These are phyloP conservation scores for Limosa lapponica DNA, from an alignment of 2,797 vertebrate species.

Conservation along the genomic window DNA sequence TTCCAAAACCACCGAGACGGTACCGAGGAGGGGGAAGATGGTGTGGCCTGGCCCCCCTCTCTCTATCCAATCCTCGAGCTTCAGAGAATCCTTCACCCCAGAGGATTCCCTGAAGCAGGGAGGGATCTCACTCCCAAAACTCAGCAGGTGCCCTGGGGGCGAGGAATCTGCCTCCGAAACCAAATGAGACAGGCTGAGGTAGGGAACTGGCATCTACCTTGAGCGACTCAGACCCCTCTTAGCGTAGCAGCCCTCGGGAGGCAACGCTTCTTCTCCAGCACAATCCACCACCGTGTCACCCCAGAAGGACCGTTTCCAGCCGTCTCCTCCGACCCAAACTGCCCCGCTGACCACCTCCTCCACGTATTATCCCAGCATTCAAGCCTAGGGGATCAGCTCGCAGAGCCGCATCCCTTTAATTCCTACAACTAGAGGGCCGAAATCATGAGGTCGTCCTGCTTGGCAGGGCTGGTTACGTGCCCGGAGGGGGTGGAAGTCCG, in stretches of 20 bases:
- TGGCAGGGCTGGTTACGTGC: conserved; percentile 72
- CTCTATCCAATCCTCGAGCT: neutral
- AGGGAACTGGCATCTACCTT: conserved; percentile 64
- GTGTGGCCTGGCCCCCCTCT: neutral
- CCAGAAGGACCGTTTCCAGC: conserved; percentile 19
- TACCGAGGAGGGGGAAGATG: neutral
- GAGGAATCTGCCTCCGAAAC: conserved; percentile 27
- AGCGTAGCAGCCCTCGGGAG: neutral
- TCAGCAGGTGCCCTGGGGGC: conserved; percentile 36
- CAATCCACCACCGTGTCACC: neutral
- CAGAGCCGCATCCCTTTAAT: neutral
- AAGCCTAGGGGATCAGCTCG: conserved; percentile 10
- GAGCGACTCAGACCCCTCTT: neutral
- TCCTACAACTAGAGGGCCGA: conserved; percentile 78
- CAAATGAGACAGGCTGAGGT: conserved; percentile 75
- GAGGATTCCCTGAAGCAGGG: neutral
- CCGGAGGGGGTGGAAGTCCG: conserved; percentile 84
- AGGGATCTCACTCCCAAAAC: neutral
- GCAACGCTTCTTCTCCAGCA: neutral
- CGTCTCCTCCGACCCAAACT: neutral
- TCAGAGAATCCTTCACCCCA: neutral
- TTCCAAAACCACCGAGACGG: neutral
- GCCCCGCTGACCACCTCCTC: conserved; percentile 39
- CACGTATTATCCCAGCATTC: conserved; percentile 22
- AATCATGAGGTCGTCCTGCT: conserved; percentile 83